Conservation (phyloP, 2,113 vertebrate species). For the Strigops habroptila region DNA sequence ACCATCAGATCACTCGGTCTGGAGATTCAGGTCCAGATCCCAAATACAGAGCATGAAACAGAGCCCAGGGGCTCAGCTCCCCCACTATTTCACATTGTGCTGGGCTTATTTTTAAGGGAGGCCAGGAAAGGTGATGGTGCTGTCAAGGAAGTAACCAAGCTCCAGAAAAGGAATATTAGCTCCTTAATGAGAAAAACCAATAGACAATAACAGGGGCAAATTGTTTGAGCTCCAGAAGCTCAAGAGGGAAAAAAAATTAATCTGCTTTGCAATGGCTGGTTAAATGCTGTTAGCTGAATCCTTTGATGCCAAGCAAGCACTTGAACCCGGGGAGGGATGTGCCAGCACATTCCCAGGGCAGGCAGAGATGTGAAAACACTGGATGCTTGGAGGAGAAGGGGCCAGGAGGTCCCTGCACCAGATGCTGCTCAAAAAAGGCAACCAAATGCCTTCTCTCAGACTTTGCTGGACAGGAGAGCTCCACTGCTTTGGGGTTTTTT, state of each 20-base stretch:
- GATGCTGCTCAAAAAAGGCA: neutral
- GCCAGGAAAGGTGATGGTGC: accelerated
- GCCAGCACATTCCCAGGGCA: neutral
- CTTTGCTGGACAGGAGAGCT: neutral
- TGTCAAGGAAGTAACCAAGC: neutral
- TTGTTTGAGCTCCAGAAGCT: neutral
- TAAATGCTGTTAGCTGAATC: neutral
- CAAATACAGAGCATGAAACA: neutral
- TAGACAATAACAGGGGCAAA: neutral
- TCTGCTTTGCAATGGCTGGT: neutral
- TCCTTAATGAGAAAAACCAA: neutral
- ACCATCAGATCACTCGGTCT: neutral
- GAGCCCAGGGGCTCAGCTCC: neutral
- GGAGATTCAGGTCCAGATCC: neutral
- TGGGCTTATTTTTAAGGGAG: neutral
- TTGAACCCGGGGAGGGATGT: neutral
- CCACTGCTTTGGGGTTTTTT: neutral
- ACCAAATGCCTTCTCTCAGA: accelerated
- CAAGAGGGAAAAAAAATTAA: neutral
- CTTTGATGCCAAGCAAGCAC: neutral
- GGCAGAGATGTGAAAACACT: neutral
- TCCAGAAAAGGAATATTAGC: neutral
- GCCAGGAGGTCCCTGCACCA: neutral
- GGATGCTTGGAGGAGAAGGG: neutral
- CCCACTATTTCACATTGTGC: accelerated